phyloP scores from a whole-genome alignment of 1,140 invertebrate genomes.

The Nebria ingens region DNA sequence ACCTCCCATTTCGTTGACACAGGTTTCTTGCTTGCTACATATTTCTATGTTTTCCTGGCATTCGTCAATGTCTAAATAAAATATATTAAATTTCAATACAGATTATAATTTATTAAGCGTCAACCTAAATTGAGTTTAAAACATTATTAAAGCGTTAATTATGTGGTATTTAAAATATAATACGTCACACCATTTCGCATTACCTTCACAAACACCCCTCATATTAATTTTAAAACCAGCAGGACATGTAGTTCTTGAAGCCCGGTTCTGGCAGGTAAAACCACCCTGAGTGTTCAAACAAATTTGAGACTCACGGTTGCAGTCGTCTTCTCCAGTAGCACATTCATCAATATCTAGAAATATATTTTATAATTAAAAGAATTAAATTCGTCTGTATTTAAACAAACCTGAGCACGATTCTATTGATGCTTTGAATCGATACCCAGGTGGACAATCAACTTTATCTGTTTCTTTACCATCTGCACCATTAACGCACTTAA shows the following conservation, averaged over 20 bases:
- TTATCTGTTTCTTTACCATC: constrained; percentile 34
- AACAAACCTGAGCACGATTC: constrained; percentile 34
- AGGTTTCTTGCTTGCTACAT: constrained; percentile 51
- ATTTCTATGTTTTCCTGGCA: constrained; percentile 51
- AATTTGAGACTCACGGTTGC: constrained; percentile 47
- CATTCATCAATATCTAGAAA: constrained; percentile 66
- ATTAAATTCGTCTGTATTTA: not conserved
- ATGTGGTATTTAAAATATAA: too few relatives aligned
- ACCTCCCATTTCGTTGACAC: constrained; percentile 61
- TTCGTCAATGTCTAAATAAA: constrained; percentile 60
- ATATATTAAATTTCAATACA: constrained; percentile 22
- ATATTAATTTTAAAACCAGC: constrained; percentile 57
- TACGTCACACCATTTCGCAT: too few relatives aligned
- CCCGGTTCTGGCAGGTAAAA: constrained; percentile 52
- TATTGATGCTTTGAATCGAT: constrained; percentile 39
- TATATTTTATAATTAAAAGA: constrained; percentile 42
- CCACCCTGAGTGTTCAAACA: constrained; percentile 61
- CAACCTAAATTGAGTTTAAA: too few relatives aligned
- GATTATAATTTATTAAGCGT: too few relatives aligned
- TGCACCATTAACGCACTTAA: constrained; percentile 41
- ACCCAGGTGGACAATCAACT: constrained; percentile 51
- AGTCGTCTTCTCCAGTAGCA: constrained; percentile 43
- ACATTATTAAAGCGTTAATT: too few relatives aligned
- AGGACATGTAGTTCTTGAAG: constrained; percentile 46
- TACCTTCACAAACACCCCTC: constrained; percentile 46